Evolutionary conservation across 2,113 vertebrate genomes (phyloP), one percentile per base, ranked within the genome.

Genomic region (Apodemus sylvaticus): DNA sequence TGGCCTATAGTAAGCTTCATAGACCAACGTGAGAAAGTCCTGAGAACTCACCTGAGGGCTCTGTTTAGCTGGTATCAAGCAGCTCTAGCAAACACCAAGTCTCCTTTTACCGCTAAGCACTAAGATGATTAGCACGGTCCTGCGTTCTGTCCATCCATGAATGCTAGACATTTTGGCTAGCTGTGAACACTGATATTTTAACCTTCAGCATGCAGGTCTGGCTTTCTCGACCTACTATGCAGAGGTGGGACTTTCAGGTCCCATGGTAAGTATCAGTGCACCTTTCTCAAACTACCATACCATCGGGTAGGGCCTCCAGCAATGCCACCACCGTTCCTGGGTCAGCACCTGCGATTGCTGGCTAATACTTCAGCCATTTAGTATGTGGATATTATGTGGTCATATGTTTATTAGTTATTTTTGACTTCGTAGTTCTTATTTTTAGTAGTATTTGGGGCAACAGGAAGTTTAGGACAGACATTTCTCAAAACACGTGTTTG

Each of bases 361-460:
- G 45, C 17, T 94, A 76, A 89, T 89, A 82, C 88, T 86, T 91
- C 70, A 91, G 89, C 48, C 17, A 31, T 70, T 88, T 93, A 20
- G 68, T 95, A 17, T 62, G 20, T 92, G 3, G 86, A 20, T 90
- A 86, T 7, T 39, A 58, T 78, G 13, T 51, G 29, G 36, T 39
- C 16, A 26, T 45, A 5, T 53, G 5, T 29, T 62, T 96, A 89
- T 87, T 85, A 73, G 7, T 48, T 39, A 24, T 62, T 94, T 95
- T 93, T 68, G 31, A 77, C 29, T 93, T 93, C 26, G 64, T 91
- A 76, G 81, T 82, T 94, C 22, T 94, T 91, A 66, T 91, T 97
- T 96, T 76, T 74, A 87, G 53, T 81, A 94, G 66, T 86, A 55
- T 70, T 87, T 94, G 42, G 58, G 74, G 34, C 22, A 79, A 4